Evolutionary conservation across 2,113 vertebrate species (phyloP), one percentile per base, ranked within the genome.

Genomic region (Vidua macroura): DNA sequence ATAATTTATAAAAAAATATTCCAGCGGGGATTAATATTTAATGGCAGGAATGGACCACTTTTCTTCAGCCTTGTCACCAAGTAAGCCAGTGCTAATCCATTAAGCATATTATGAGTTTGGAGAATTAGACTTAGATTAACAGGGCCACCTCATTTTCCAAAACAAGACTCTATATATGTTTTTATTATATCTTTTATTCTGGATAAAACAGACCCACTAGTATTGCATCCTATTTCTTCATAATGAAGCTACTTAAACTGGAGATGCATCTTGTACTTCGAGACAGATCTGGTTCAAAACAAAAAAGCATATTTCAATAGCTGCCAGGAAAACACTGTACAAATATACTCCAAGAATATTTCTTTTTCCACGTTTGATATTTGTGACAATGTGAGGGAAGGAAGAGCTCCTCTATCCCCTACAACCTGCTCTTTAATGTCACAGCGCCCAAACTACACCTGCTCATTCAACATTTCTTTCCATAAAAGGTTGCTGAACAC

Each of bases 61-160:
- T 89, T 78, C 93, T 75, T 63, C 95, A 95, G 92, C 90, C 92
- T 41, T 77, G 93, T 49, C 93, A 74, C 96, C 49, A 91, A 87
- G 66, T 69, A 89, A 91, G 78, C 94, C 83, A 90, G 18, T 30
- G 91, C 68, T 93, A 95, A 97, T 93, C 97, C 96, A 96, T 79
- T 95, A 95, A 96, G 96, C 95, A 95, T 41, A 93, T 96, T 84
- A 96, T 1, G 86, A 92, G 90, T 95, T 92, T 86, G 86, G 85
- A 60, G 53, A 96, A 93, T 75, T 58, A 92, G 89, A 87, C 94
- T 92, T 67, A 67, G 96, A 96, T 84, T 77, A 90, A 94, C 88
- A 93, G 83, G 89, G 94, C 84, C 82, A 94, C 93, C 96, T 78
- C 90, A 92, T 94, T 97, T 97, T 95, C 92, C 93, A 80, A 79